Base-by-base conservation (phyloP, 2,113 vertebrate species). In the Sinocyclocheilus anshuiensis region DNA sequence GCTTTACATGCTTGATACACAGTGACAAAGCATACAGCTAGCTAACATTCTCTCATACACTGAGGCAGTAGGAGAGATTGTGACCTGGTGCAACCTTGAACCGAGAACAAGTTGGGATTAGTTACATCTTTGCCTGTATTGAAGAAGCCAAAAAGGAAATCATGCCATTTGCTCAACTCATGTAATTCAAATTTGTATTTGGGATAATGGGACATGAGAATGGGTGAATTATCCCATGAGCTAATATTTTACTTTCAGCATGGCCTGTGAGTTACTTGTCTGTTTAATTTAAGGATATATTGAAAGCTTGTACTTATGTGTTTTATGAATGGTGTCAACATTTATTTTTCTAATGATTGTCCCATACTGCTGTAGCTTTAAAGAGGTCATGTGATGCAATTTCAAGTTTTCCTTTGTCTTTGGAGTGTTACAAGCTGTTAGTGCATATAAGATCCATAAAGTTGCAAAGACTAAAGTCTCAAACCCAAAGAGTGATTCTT, bases 1-100 rank as follows among this genome's bases (percentile, higher is more conserved):
- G 59, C 87, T 84, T 86, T 65, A 88, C 84, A 61, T 88, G 83
- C 90, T 91, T 33, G 84, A 88, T 69, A 69, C 67, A 75, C 59
- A 61, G 53, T 67, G 76, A 80, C 67, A 57, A 75, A 86, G 80
- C 88, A 80, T 89, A 65, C 83, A 55, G 86, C 69, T 75, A 88
- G 86, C 69, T 75, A 88, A 77, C 69, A 36, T 81, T 77, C 72
- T 81, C n/a, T 55, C n/a, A 77, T 20, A 57, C 59, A 83, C 48
- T 5, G 11, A 55, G 45, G 77, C 29, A 53, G 48, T 16, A 45
- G 84, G 79, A 18, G 4, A 39, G 33, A 85, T 12, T 55, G 72
- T 55, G 69, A 55, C 77, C 67, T 15, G 29, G 33, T 81, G 57
- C 69, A 65, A 12, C n/a, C 26, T 85, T 77, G 71, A 61, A 69